Evolutionary conservation across 2,797 vertebrate species (phyloP), one percentile per base, ranked within the genome.

Genomic region (Gila robusta): DNA sequence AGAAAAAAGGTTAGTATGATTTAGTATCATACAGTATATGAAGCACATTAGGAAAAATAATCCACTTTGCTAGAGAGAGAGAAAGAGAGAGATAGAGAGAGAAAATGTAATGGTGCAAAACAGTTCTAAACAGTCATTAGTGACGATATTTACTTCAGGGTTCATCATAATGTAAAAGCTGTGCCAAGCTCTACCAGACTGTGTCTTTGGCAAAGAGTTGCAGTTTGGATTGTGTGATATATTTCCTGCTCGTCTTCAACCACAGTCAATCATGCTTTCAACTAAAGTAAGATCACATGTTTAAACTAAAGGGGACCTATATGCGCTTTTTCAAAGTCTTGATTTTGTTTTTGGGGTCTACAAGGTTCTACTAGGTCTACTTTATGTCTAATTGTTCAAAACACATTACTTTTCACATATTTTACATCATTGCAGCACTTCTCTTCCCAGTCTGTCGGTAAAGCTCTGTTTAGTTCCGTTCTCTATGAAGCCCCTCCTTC

Each of bases 121-220:
- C 76, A 92, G 91, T 92, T 90, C 88, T 80, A 35, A 89, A 90
- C 88, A 81, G 91, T 69, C 91, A 94, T 93, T 93, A 93, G 88
- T 79, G 84, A 67, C 28, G 59, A 89, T 90, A 89, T 91, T 91
- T 82, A 81, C 72, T 83, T 71, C 47, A 76, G 72, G 86, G 71
- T 86, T 83, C 54, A 84, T 86, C 69, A 79, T 81, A 85, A 89
- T 86, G 35, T 86, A 66, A 87, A 87, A 83, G 82, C 73, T 6
- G 21, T 62, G 71, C 84, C 88, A 82, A 83, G 82, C 69, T 84
- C 78, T 74, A 47, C 71, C 28, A 66, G 41, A 69, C 44, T 86
- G 79, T 47, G 70, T 83, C 74, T 79, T 87, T 91, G 86, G 86
- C 73, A 73, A 62, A 87, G 85, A 85, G 59, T 76, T 62, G 69